These are phyloP conservation scores for Mythimna impura DNA, from an alignment of 2,888 invertebrate genomes.

Conservation along the genomic window DNA sequence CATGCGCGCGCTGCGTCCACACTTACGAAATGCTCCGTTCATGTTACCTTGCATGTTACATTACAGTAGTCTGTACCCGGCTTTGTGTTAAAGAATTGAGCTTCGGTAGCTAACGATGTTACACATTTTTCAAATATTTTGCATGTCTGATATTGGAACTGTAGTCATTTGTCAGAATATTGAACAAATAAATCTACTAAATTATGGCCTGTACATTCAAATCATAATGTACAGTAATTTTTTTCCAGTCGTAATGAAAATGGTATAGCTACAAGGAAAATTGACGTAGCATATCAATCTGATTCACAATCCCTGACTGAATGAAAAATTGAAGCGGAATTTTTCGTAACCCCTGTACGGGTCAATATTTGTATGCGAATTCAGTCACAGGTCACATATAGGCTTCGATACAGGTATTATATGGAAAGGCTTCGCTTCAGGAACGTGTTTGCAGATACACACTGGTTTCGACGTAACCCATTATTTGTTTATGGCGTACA, in stretches of 20 bases:
- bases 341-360: not conserved
- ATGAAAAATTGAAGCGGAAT: not conserved
- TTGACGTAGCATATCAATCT: not conserved
- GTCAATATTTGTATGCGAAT: slow-evolving; percentile 3
- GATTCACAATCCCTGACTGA: not conserved
- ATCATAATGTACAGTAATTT: not conserved
- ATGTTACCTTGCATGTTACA: no score
- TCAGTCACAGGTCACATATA: not conserved
- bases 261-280: not conserved
- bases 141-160: not conserved
- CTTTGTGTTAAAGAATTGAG: not conserved
- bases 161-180: not conserved
- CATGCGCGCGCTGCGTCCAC: no score
- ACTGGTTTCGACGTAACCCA: not conserved
- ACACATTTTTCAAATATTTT: not conserved
- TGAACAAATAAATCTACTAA: not conserved
- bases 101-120: not conserved
- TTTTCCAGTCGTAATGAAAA: not conserved
- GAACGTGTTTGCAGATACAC: not conserved
- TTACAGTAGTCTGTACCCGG: no score
- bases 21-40: no score
- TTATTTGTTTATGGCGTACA: not conserved
- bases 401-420: not conserved
- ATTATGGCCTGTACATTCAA: not conserved
- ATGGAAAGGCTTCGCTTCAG: not conserved